A percentile compares a stretch with the other conserved stretches of the same genome.
These are phyloP conservation scores for Xiphias gladius DNA, from an alignment of 2,113 vertebrate genomes.

Conservation along the genomic window DNA sequence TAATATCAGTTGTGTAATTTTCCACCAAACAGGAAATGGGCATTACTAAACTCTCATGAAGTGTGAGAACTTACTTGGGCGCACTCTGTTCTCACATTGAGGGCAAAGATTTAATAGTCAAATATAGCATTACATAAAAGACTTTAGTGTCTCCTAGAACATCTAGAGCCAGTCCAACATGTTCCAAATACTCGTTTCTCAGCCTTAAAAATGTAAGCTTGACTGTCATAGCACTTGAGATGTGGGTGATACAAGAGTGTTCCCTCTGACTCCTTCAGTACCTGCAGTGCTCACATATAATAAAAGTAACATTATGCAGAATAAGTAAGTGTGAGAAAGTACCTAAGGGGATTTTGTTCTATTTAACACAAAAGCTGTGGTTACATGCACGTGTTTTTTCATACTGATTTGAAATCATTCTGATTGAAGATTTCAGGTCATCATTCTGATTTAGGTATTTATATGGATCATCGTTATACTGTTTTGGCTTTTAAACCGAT, in stretches of 20 bases:
- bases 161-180: background rate
- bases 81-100: background rate
- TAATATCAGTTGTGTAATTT: slow-evolving; percentile 38
- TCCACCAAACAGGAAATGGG: slow-evolving; percentile 33
- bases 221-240: background rate
- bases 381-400: too few relatives aligned
- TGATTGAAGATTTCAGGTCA: too few relatives aligned
- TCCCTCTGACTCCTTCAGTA: background rate
- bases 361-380: background rate
- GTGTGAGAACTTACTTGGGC: background rate
- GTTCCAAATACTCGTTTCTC: background rate
- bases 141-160: background rate
- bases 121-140: slow-evolving; percentile 5
- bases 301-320: background rate
- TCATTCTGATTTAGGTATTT: too few relatives aligned
- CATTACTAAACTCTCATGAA: slow-evolving; percentile 2
- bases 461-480: too few relatives aligned
- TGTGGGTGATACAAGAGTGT: background rate
- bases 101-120: slow-evolving; percentile 14
- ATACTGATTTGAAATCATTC: too few relatives aligned
- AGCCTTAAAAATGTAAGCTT: background rate
- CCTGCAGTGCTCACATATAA: slow-evolving; percentile 4
- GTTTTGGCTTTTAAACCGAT: too few relatives aligned
- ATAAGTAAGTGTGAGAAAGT: background rate
- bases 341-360: background rate